Base-by-base conservation (phyloP, 2,888 invertebrate genomes). In the Synanthedon formicaeformis region DNA sequence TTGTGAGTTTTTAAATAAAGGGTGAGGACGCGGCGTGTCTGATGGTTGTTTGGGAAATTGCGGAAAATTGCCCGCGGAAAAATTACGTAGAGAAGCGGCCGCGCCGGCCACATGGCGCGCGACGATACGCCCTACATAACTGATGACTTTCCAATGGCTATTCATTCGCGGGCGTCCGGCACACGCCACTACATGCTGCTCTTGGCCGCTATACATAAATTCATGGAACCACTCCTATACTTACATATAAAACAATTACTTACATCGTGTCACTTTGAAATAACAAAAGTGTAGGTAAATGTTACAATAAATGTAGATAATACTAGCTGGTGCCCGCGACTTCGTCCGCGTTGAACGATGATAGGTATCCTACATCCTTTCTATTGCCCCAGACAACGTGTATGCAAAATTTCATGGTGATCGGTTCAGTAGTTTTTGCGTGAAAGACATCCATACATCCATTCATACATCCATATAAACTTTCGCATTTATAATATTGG, bases 61-160 rank as follows among this genome's bases (percentile, higher is more conserved):
- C 67, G 77, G 71, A 74, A 81, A 80, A 81, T 78, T 78, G 77
- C 72, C 73, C 67, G 72, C 67, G 79, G 75, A 81, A 83, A 86
- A 80, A 84, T 82, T 75, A 79, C 75, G 75, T 63, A 73, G 74
- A 75, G 69, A 60, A 73, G 66, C 72, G 69, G 60, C 65, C 50
- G 50, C 59, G 62, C 67, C 67, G 70, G 75, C 79, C 85, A 84
- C 80, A 86, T 86, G 86, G 82, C 77, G 84, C 77, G 72, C 73
- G 74, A 73, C 79, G 76, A 75, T 79, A 74, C 76, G 79, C 74
- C 81, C 79, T 80, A 80, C 82, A 83, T 85, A 83, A 84, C 85
- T 86, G 84, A 87, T 87, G 85, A 82, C 80, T 85, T 86, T 85
- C 78, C 84, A 77, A 87, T 87, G 82, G 84, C 77, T 75, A 82